Conservation (phyloP, 2,797 vertebrate genomes). For the Erpetoichthys calabaricus region DNA sequence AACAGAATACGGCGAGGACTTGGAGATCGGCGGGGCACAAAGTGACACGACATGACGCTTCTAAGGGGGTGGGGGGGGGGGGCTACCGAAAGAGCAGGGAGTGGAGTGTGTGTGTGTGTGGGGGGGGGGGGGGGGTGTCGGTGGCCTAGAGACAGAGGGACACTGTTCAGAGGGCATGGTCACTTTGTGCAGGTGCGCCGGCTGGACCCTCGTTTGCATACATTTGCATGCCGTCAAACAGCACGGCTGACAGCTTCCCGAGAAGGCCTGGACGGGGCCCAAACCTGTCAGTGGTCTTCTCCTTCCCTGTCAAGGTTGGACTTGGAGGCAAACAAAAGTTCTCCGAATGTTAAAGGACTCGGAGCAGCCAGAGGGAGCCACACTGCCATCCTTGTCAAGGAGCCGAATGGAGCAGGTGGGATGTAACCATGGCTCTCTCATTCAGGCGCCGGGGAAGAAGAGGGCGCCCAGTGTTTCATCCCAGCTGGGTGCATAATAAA, state of each 20-base stretch:
- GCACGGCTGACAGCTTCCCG: conserved; percentile 76
- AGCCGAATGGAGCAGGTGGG: conserved; percentile 3
- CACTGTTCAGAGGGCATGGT: conserved; percentile 53
- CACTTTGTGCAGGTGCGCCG: conserved; percentile 60
- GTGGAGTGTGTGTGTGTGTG: conserved; percentile 14
- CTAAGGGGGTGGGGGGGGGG: too few relatives aligned
- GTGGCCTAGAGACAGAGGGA: conserved; percentile 24
- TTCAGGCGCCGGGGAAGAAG: background rate
- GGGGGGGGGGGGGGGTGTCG: conserved; percentile 12
- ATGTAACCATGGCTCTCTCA: background rate
- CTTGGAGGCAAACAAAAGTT: conserved; percentile 45
- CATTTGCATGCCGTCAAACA: conserved; percentile 96
- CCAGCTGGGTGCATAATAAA: conserved; percentile 44
- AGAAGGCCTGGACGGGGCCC: conserved; percentile 82
- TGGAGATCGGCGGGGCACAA: too few relatives aligned
- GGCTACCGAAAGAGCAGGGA: conserved; percentile 11
- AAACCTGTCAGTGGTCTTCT: conserved; percentile 75
- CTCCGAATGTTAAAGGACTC: conserved; percentile 32
- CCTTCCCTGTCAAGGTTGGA: conserved; percentile 58
- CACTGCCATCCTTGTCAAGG: background rate
- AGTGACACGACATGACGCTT: too few relatives aligned
- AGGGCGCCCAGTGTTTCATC: conserved; percentile 34
- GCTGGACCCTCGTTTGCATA: conserved; percentile 84
- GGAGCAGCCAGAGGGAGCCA: conserved; percentile 3
- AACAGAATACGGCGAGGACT: too few relatives aligned